Conservation (phyloP, 2,797 vertebrate species). For the Poeciliopsis turneri region DNA sequence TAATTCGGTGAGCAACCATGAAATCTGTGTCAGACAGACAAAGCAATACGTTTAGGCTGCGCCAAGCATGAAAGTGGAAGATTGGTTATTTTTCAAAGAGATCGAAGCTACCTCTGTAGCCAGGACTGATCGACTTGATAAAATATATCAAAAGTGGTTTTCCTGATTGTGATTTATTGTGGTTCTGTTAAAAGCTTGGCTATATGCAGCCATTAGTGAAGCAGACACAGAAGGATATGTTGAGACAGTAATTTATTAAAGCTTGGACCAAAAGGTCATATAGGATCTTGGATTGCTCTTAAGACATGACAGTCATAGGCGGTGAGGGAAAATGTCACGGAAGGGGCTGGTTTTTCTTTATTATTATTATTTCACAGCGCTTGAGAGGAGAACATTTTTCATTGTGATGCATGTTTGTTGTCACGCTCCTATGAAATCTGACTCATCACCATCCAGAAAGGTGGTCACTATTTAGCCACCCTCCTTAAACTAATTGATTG, state of each 20-base stretch:
- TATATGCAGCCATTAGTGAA: conserved; percentile 25
- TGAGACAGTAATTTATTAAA: conserved; percentile 52
- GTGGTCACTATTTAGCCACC: neutral
- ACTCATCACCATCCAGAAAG: neutral
- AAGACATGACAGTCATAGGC: conserved; percentile 50
- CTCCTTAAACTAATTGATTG: neutral
- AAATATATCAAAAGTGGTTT: neutral
- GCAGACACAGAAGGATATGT: conserved; percentile 20
- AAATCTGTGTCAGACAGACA: neutral
- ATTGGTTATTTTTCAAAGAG: conserved; percentile 4
- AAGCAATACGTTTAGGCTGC: conserved; percentile 12
- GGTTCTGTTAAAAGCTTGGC: neutral
- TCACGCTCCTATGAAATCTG: conserved; percentile 11
- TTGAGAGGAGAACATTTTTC: conserved; percentile 28
- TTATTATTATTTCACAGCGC: conserved; percentile 40
- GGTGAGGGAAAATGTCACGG: conserved; percentile 63
- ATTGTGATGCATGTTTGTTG: conserved; percentile 18
- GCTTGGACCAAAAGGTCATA: conserved; percentile 59
- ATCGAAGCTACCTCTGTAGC: neutral
- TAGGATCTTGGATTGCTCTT: conserved; percentile 44
- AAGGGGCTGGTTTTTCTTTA: conserved; percentile 29
- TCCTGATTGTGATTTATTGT: neutral
- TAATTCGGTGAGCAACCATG: conserved; percentile 15
- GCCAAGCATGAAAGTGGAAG: neutral
- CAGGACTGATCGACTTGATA: neutral